phyloP scores from a whole-genome alignment of 2,888 invertebrate species.

The Eilema depressum region DNA sequence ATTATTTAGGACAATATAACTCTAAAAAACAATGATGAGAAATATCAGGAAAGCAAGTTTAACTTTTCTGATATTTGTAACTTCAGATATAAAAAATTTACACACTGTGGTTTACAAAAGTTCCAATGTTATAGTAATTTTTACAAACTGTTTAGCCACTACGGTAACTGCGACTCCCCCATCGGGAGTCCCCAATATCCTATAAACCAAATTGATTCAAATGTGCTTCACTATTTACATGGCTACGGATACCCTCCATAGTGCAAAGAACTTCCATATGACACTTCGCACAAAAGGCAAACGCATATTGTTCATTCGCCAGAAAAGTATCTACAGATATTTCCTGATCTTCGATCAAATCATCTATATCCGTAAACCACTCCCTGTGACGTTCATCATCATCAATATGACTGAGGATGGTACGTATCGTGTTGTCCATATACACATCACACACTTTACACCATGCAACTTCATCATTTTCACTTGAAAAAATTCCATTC shows the following conservation, averaged over 20 bases:
- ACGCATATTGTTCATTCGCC: conserved; percentile 62
- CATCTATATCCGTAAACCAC: conserved; percentile 71
- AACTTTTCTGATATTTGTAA: too few species aligned
- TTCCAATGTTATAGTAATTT: neutral
- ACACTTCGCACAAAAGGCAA: conserved; percentile 70
- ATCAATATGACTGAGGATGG: conserved; percentile 66
- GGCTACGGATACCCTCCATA: conserved; percentile 58
- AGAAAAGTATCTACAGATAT: conserved; percentile 63
- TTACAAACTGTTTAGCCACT: conserved; percentile 29
- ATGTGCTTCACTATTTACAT: conserved; percentile 67
- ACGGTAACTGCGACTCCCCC: conserved; percentile 23
- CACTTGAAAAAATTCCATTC: conserved; percentile 66
- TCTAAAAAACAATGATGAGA: too few species aligned
- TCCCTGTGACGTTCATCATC: conserved; percentile 64
- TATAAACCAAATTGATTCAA: conserved; percentile 60
- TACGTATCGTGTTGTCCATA: conserved; percentile 60
- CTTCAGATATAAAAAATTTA: neutral
- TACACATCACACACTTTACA: conserved; percentile 70
- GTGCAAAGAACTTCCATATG: conserved; percentile 63
- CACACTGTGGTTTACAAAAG: neutral
- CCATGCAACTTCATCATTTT: conserved; percentile 65
- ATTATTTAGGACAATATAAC: too few species aligned
- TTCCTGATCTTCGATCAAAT: conserved; percentile 64
- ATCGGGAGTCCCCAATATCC: conserved; percentile 18
- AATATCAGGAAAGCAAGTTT: neutral